These are phyloP conservation scores for Parazoanthus atlanticus DNA, from an alignment of 92 coral and sea anemone genomes.

Conservation along the genomic window DNA sequence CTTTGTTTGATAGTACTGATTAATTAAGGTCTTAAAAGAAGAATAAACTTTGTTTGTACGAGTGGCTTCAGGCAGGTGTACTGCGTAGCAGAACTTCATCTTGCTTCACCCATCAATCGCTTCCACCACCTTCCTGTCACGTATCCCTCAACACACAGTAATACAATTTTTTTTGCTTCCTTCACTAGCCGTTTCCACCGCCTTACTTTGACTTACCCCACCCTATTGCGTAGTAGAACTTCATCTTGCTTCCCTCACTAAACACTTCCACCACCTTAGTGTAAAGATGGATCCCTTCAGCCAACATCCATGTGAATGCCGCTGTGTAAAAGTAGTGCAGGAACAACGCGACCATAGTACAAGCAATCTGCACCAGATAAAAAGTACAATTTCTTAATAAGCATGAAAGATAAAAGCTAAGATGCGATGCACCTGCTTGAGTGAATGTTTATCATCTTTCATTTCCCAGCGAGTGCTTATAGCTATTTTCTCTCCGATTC, in stretches of 20 bases:
- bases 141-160: too few relatives aligned
- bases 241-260: conserved; percentile 90
- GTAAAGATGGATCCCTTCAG: conserved; percentile 94
- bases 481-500: too few relatives aligned
- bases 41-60: too few relatives aligned
- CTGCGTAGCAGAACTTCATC: too few relatives aligned
- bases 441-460: not conserved
- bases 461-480: not conserved
- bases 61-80: too few relatives aligned
- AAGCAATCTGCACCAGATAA: conserved; percentile 68
- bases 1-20: too few relatives aligned
- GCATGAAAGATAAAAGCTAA: too few relatives aligned
- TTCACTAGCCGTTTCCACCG: not conserved
- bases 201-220: conserved; percentile 80
- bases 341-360: conserved; percentile 80
- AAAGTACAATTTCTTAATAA: not conserved
- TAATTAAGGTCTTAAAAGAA: too few relatives aligned
- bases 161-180: too few relatives aligned
- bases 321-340: conserved; percentile 95
- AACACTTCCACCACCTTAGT: conserved; percentile 95
- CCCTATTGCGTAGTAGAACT: conserved; percentile 90
- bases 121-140: not conserved
- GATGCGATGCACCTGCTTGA: too few relatives aligned
- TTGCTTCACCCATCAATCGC: not conserved
- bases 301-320: conserved; percentile 92